Evolutionary conservation across 2,113 vertebrate species (phyloP).

Genomic region (Nanorana parkeri): DNA sequence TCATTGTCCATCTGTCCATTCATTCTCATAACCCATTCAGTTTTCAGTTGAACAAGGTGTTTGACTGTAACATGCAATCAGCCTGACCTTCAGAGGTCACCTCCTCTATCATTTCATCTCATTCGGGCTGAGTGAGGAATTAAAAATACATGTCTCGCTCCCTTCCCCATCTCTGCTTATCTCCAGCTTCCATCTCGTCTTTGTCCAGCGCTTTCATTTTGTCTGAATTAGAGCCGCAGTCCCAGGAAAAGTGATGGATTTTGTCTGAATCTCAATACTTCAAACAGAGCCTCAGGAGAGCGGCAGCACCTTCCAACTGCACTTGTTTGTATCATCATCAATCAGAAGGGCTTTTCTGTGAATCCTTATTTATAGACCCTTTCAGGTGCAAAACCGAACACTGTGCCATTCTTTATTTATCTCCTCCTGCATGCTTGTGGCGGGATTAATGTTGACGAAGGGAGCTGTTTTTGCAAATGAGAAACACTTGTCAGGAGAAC

Average conservation of each 20-base stretch:
- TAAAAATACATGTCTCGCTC: slow-evolving; percentile 50
- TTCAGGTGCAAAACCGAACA: slow-evolving; percentile 45
- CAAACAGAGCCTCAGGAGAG: slow-evolving; percentile 27
- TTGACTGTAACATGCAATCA: slow-evolving; percentile 11
- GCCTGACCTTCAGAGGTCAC: slow-evolving; percentile 60
- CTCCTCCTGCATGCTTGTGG: slow-evolving; percentile 21
- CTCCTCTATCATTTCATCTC: slow-evolving; percentile 18
- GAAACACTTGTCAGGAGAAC: slow-evolving; percentile 16
- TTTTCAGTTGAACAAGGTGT: slow-evolving; percentile 46
- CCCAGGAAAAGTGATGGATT: slow-evolving; percentile 15
- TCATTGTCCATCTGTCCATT: no score
- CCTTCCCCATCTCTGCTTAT: slow-evolving; percentile 16
- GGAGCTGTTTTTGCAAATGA: slow-evolving; percentile 17
- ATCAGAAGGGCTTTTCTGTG: slow-evolving; percentile 48
- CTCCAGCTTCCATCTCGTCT: slow-evolving; percentile 33
- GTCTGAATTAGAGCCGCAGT: slow-evolving; percentile 40
- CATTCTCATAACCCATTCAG: not conserved
- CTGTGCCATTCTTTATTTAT: slow-evolving; percentile 23
- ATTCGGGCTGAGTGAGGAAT: slow-evolving; percentile 8
- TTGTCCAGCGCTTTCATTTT: slow-evolving; percentile 32
- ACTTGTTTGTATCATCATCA: slow-evolving; percentile 41
- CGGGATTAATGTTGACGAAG: slow-evolving; percentile 41
- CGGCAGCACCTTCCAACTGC: not conserved
- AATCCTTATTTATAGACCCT: slow-evolving; percentile 47
- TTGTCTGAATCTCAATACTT: slow-evolving; percentile 46